A percentile compares a stretch with the other conserved stretches of the same genome.
Conservation (phyloP, 2,113 vertebrate species). For the Lagopus muta region DNA sequence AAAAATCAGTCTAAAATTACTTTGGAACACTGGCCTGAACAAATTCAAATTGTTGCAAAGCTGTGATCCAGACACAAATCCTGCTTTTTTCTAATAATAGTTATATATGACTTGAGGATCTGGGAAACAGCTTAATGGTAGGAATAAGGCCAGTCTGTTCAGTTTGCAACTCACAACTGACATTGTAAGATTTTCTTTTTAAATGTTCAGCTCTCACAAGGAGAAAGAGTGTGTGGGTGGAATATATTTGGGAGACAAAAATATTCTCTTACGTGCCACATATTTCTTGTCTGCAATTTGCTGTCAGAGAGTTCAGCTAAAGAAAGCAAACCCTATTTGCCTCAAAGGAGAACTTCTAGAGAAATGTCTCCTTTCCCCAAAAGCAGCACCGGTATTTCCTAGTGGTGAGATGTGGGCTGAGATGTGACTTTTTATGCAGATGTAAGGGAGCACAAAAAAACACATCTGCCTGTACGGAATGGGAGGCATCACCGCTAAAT, state of each 20-base stretch:
- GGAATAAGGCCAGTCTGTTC: not conserved
- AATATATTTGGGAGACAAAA: not conserved
- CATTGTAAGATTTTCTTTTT: not conserved
- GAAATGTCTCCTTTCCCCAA: not conserved
- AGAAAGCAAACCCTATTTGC: not conserved
- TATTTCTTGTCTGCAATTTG: conserved; percentile 25
- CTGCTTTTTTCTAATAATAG: not conserved
- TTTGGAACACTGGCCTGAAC: not conserved
- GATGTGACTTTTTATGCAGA: not conserved
- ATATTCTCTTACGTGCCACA: not conserved
- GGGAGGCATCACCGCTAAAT: not conserved
- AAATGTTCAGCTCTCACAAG: not conserved
- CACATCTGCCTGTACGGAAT: accelerated
- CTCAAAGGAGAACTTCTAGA: conserved; percentile 25
- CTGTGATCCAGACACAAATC: not conserved
- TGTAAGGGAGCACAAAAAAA: not conserved
- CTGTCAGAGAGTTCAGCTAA: not conserved
- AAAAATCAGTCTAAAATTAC: not conserved
- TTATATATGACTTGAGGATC: not conserved
- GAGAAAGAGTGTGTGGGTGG: not conserved
- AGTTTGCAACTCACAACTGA: conserved; percentile 24
- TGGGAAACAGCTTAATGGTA: not conserved
- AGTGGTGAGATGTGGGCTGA: not conserved
- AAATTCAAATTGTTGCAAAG: not conserved
- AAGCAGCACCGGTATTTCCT: not conserved